These are phyloP conservation scores for Protosalanx chinensis DNA, from an alignment of 2,797 vertebrate genomes.

Conservation along the genomic window DNA sequence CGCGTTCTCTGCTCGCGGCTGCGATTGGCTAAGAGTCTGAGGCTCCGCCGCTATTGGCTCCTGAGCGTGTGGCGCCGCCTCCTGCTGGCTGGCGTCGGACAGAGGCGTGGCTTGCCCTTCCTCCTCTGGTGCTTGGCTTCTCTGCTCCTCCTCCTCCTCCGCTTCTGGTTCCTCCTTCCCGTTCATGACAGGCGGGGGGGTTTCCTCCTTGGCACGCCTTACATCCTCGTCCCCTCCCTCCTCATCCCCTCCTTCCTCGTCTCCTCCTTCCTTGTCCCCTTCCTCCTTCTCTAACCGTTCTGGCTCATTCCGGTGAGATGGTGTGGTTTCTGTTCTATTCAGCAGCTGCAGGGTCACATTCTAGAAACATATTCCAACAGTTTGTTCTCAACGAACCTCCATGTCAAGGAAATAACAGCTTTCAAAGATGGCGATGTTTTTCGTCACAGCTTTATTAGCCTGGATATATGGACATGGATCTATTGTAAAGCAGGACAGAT, in stretches of 20 bases:
- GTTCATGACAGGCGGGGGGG: constrained; percentile 43
- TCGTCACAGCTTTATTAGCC: no score
- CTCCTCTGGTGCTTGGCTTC: no score
- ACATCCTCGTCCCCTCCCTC: constrained; percentile 4
- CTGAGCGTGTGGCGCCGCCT: constrained; percentile 26
- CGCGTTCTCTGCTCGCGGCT: background rate
- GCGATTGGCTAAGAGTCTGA: constrained; percentile 7
- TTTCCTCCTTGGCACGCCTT: constrained; percentile 24
- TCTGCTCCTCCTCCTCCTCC: constrained; percentile 21
- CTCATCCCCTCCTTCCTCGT: constrained; percentile 34
- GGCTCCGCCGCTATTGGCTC: background rate
- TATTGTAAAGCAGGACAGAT: background rate
- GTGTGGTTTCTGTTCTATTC: constrained; percentile 27
- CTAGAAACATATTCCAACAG: constrained; percentile 40
- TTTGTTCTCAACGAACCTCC: background rate
- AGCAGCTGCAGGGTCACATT: constrained; percentile 75
- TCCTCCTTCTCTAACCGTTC: constrained; percentile 31
- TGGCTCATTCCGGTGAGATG: constrained; percentile 21
- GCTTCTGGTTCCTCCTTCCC: constrained; percentile 41
- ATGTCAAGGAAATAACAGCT: no score
- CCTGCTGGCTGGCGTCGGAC: background rate
- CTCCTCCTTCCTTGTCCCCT: constrained; percentile 23
- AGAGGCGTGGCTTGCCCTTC: background rate
- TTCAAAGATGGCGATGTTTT: no score
- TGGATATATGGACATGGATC: no score